Evolutionary conservation across 2,888 invertebrate species (phyloP).

Genomic region (Mystacides longicornis): DNA sequence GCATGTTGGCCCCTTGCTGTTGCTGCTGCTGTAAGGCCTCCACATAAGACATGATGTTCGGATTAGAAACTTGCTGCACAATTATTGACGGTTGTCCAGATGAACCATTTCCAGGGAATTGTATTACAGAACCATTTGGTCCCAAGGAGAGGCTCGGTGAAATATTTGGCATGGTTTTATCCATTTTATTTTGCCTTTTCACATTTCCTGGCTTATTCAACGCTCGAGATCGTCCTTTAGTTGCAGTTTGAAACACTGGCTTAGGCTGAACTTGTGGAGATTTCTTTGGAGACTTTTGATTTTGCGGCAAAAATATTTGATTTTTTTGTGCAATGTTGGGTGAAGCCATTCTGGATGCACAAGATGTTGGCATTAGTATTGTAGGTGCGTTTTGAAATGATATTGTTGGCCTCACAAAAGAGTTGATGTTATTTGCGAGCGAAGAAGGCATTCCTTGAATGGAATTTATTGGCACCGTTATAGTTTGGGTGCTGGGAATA

Average conservation of each 20-base stretch:
- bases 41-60: conserved; percentile 58
- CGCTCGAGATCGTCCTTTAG: conserved; percentile 41
- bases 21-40: conserved; percentile 65
- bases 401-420: conserved; percentile 45
- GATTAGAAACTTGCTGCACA: conserved; percentile 57
- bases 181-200: conserved; percentile 45
- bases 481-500: conserved; percentile 47
- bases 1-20: conserved; percentile 63
- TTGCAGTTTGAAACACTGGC: conserved; percentile 44
- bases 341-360: conserved; percentile 41
- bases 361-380: conserved; percentile 44
- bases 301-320: conserved; percentile 41
- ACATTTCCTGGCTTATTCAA: conserved; percentile 44
- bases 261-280: conserved; percentile 46
- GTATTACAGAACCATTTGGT: conserved; percentile 48
- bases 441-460: conserved; percentile 44
- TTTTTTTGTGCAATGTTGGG: conserved; percentile 43
- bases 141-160: conserved; percentile 41
- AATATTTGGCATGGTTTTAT: conserved; percentile 44
- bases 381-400: conserved; percentile 40
- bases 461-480: conserved; percentile 44
- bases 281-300: conserved; percentile 46
- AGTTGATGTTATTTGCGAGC: conserved; percentile 40
- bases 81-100: conserved; percentile 58
- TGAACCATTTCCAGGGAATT: conserved; percentile 50